Conservation (phyloP, 2,888 invertebrate species). For the Heliconius ethilla region DNA sequence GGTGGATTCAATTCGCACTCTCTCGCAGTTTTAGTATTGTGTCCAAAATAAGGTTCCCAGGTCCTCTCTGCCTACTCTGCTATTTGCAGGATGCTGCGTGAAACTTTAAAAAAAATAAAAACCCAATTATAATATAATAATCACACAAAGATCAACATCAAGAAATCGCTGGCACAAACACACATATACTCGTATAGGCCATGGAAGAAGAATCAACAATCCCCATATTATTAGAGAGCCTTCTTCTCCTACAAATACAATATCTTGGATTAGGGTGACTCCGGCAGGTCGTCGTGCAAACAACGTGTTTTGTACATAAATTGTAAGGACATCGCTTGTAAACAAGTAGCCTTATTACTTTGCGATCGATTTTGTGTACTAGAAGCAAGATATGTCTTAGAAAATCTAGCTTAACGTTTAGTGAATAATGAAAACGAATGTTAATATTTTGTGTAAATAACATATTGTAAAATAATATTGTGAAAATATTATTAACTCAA, state of each 20-base stretch:
- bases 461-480: too few relatives aligned
- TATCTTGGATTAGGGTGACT: slow-evolving; percentile 58
- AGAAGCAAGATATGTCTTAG: slow-evolving; percentile 21
- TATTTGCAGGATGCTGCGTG: not conserved
- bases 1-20: not conserved
- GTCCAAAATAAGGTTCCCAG: not conserved
- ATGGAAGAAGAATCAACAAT: slow-evolving; percentile 44
- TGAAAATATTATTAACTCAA: too few relatives aligned
- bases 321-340: slow-evolving; percentile 52
- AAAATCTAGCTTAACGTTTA: not conserved
- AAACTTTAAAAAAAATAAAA: not conserved
- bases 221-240: slow-evolving; percentile 49
- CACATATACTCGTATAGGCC: not conserved
- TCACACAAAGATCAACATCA: slow-evolving; percentile 37
- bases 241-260: slow-evolving; percentile 55
- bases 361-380: slow-evolving; percentile 43
- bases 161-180: slow-evolving; percentile 37
- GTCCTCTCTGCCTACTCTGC: not conserved
- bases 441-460: too few relatives aligned
- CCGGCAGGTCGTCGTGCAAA: slow-evolving; percentile 50
- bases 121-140: slow-evolving; percentile 34
- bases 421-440: too few relatives aligned
- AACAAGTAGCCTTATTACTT: slow-evolving; percentile 52
- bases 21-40: too few relatives aligned
- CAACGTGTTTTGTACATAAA: slow-evolving; percentile 54